Evolutionary conservation across 2,113 vertebrate species (phyloP), one percentile per base, ranked within the genome.

Genomic region (Ptyas mucosa): DNA sequence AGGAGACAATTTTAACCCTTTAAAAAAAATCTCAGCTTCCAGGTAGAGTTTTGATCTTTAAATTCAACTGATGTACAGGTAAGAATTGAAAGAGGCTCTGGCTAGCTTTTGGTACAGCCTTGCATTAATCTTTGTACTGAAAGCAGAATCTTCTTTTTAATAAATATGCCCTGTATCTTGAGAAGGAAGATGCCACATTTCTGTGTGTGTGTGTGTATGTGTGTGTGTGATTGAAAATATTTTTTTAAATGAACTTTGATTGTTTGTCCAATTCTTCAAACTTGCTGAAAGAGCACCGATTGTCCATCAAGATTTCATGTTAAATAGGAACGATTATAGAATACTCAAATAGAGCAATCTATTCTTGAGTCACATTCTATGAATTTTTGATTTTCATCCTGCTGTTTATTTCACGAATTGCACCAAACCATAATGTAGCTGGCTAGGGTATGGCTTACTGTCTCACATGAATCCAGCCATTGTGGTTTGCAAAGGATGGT

Each of bases 41-140:
- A 93, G 11, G 43, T 88, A 93, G 69, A 29, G 54, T 14, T 93
- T 93, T 93, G 89, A 91, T 94, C 91, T 94, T 93, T 93, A 90
- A 91, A 51, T 20, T 95, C 75, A 93, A 75, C 94, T 93, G 93
- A 58, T 18, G 81, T 93, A 51, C 26, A 58, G 51, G 53, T 1
- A 49, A 34, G 0, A 21, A 69, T 39, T n/a, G 53, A 14, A 92
- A 8, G 55, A 10, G 88, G 53, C 34, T 69, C 58, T 92, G 18
- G 18, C n/a, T 91, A 92, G 20, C 8, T 94, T 88, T 91, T 90
- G 15, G 6, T 88, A 9, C 21, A 90, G 23, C 24, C 29, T 14
- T 0, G 0, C 23, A 1, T 51, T 94, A 52, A 90, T 93, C 26
- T 29, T 46, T 90, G 46, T 69, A 15, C 55, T 85, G 34, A 95